Conservation (phyloP, 2,888 invertebrate species). For the Melanchra persicariae region DNA sequence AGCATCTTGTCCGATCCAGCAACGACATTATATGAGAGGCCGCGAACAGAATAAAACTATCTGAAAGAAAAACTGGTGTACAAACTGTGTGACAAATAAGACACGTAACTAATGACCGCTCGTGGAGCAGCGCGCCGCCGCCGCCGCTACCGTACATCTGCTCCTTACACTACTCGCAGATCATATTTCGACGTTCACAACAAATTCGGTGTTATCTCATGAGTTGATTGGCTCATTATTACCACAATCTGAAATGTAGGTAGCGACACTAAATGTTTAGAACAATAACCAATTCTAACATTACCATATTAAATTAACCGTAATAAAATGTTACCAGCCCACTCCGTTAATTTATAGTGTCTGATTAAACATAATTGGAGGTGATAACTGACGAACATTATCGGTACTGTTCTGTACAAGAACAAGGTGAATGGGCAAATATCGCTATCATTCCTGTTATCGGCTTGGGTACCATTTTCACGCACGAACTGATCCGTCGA, state of each 20-base stretch:
- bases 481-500: slow-evolving; percentile 52
- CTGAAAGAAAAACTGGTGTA: slow-evolving; percentile 67
- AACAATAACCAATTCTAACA: slow-evolving; percentile 19
- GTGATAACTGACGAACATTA: slow-evolving; percentile 45
- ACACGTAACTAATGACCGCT: slow-evolving; percentile 57
- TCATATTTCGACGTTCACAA: slow-evolving; percentile 26
- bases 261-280: not conserved
- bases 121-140: slow-evolving; percentile 9
- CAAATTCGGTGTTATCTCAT: slow-evolving; percentile 6
- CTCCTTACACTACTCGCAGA: slow-evolving; percentile 4
- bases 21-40: slow-evolving; percentile 71
- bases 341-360: slow-evolving; percentile 15
- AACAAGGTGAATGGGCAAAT: slow-evolving; percentile 31
- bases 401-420: slow-evolving; percentile 44
- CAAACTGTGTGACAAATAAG: slow-evolving; percentile 71
- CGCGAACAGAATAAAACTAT: slow-evolving; percentile 65
- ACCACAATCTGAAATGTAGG: not conserved
- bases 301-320: slow-evolving; percentile 27
- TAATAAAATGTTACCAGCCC: slow-evolving; percentile 34
- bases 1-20: slow-evolving; percentile 69
- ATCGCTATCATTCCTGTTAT: slow-evolving; percentile 51
- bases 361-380: slow-evolving; percentile 28
- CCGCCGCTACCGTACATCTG: slow-evolving; percentile 33
- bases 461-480: slow-evolving; percentile 36
- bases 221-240: slow-evolving; percentile 4